Conservation (phyloP, 2,888 invertebrate species). For the Hanleya hanleyi region DNA sequence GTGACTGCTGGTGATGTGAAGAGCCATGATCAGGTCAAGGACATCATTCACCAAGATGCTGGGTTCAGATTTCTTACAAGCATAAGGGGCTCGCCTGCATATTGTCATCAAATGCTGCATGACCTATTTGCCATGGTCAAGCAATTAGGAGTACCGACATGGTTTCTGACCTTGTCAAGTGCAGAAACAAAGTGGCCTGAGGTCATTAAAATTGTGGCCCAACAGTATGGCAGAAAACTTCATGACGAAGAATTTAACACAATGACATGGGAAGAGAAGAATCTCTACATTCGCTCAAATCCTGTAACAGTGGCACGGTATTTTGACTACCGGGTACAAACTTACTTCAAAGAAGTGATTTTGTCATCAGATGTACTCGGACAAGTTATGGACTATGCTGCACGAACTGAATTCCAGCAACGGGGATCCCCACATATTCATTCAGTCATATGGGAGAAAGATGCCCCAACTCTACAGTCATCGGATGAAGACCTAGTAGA, state of each 20-base stretch:
- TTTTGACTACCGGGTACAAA: neutral
- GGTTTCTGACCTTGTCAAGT: neutral
- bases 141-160: neutral
- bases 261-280: neutral
- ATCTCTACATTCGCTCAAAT: neutral
- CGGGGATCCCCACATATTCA: neutral
- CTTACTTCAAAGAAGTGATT: neutral
- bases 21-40: neutral
- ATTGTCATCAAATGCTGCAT: constrained; percentile 9
- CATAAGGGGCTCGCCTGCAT: constrained; percentile 7
- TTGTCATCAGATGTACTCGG: neutral
- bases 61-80: constrained; percentile 5
- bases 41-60: neutral
- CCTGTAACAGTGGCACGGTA: neutral
- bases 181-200: neutral
- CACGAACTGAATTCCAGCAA: neutral
- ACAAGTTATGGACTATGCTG: neutral
- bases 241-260: neutral
- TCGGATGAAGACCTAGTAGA: too few species aligned
- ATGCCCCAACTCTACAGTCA: too few species aligned
- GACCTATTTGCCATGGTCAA: neutral
- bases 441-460: neutral
- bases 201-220: neutral
- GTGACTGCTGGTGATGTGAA: constrained; percentile 27
- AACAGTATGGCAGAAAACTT: neutral